These are phyloP conservation scores for Cephus runcator DNA, from an alignment of 2,888 invertebrate species.

Conservation along the genomic window DNA sequence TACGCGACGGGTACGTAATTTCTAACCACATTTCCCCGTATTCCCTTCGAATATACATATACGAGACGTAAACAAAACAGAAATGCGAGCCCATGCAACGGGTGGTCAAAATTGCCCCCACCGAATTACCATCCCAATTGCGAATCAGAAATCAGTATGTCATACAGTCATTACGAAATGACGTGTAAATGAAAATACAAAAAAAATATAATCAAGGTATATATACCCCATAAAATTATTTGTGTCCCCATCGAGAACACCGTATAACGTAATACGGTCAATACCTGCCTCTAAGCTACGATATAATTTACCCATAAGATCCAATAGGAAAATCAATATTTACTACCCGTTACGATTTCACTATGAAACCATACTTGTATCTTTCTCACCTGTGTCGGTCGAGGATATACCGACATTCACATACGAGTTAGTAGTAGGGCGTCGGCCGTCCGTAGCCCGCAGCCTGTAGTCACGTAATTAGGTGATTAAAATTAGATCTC, in stretches of 20 bases:
- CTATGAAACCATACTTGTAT: constrained; percentile 23
- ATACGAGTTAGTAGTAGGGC: constrained; percentile 30
- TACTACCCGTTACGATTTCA: constrained; percentile 46
- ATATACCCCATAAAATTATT: too few species aligned
- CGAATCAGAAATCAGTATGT: not conserved
- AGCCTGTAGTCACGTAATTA: constrained; percentile 69
- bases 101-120: not conserved
- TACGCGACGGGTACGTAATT: constrained; percentile 53
- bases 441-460: constrained; percentile 56
- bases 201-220: too few species aligned
- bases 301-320: not conserved
- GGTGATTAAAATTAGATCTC: constrained; percentile 72
- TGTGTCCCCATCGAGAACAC: too few species aligned
- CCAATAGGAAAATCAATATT: not conserved
- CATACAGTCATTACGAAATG: too few species aligned
- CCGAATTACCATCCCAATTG: not conserved
- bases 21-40: constrained; percentile 54
- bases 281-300: not conserved
- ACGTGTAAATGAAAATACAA: not conserved
- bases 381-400: not conserved
- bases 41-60: constrained; percentile 33
- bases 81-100: not conserved
- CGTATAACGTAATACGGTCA: not conserved
- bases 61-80: not conserved
- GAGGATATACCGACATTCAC: not conserved